A percentile compares a stretch with the other conserved stretches of the same genome.
phyloP scores from a whole-genome alignment of 2,113 vertebrate species.

The Nothobranchius furzeri region DNA sequence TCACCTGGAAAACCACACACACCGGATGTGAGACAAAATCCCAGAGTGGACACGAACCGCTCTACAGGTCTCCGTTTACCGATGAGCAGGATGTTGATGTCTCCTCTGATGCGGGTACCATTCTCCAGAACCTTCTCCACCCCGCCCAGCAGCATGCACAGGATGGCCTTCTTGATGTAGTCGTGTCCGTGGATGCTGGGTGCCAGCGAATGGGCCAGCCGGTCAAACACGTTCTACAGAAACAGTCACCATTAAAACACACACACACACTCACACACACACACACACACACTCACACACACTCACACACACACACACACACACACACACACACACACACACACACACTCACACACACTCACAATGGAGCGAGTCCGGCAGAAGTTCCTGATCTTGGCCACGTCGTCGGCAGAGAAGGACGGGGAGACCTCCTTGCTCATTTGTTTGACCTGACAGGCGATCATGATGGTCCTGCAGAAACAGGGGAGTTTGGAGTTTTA shows the following conservation, averaged over 20 bases:
- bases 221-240: constrained; percentile 88
- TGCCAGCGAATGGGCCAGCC: constrained; percentile 89
- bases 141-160: constrained; percentile 94
- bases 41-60: neutral
- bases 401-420: constrained; percentile 86
- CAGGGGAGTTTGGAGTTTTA: too few species aligned
- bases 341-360: constrained; percentile 1
- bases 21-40: neutral
- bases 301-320: constrained; percentile 64
- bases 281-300: too few species aligned
- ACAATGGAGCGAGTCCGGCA: constrained; percentile 87
- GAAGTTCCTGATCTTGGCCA: constrained; percentile 95
- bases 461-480: constrained; percentile 87
- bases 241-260: too few species aligned
- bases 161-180: constrained; percentile 97
- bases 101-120: constrained; percentile 91
- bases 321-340: too few species aligned
- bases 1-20: constrained; percentile 80
- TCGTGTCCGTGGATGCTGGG: constrained; percentile 96
- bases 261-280: too few species aligned
- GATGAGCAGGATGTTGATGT: constrained; percentile 96
- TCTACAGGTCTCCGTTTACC: constrained; percentile 73
- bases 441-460: constrained; percentile 91
- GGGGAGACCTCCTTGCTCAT: constrained; percentile 91
- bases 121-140: constrained; percentile 96